Evolutionary conservation across 2,888 invertebrate genomes (phyloP).

Genomic region (Cancer borealis): DNA sequence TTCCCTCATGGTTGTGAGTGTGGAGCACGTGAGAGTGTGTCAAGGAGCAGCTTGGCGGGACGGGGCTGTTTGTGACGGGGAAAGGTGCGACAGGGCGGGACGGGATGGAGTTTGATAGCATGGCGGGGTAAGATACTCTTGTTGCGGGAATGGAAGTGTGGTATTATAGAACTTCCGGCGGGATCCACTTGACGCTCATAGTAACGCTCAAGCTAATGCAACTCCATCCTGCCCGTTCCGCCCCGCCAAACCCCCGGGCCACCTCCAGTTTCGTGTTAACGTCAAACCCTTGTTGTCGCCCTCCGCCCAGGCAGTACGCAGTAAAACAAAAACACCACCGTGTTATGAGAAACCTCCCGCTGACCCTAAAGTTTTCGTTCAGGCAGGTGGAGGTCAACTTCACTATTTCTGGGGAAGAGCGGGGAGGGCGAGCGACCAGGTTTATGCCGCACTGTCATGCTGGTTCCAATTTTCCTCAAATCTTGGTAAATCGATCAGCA

Average conservation of each 20-base stretch:
- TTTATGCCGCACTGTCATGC: conserved; percentile 68
- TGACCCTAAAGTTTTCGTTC: conserved; percentile 62
- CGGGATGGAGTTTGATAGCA: neutral
- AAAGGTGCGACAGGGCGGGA: neutral
- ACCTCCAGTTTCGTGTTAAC: neutral
- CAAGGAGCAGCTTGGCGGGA: neutral
- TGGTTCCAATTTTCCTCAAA: conserved; percentile 72
- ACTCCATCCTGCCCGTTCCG: neutral
- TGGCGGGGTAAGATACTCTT: neutral
- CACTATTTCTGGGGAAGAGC: conserved; percentile 72
- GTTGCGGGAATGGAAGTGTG: conserved; percentile 24
- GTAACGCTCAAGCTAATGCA: neutral
- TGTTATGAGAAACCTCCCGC: conserved; percentile 53
- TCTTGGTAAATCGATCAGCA: conserved; percentile 72
- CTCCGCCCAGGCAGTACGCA: neutral
- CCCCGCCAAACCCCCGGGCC: neutral
- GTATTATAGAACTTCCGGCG: conserved; percentile 28
- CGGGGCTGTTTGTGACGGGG: neutral
- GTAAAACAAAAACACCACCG: conserved; percentile 17
- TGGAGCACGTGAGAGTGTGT: neutral
- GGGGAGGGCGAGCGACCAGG: conserved; percentile 56
- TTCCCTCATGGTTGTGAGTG: too few species aligned
- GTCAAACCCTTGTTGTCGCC: neutral
- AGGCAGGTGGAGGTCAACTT: conserved; percentile 55
- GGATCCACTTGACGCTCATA: neutral